Evolutionary conservation across 2,888 invertebrate species (phyloP).

Genomic region (Cetonia aurata): DNA sequence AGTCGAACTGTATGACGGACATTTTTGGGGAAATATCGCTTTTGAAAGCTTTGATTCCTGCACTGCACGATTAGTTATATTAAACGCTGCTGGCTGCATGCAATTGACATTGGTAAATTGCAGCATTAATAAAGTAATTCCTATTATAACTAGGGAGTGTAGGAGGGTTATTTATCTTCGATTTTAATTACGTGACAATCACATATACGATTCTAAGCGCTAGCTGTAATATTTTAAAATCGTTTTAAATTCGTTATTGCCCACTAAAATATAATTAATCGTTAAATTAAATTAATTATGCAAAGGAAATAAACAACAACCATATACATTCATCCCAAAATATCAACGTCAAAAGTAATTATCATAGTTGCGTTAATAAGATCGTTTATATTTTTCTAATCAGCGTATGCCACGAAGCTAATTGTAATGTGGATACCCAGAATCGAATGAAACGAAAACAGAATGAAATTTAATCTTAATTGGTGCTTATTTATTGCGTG

Average conservation of each 20-base stretch:
- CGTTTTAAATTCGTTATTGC: no score
- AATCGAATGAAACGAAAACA: background rate
- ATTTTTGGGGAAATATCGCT: no score
- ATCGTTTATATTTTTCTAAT: background rate
- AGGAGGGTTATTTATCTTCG: no score
- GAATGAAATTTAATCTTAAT: conserved; percentile 1
- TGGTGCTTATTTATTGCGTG: background rate
- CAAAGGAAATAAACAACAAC: no score
- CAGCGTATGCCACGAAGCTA: background rate
- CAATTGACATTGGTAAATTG: conserved; percentile 42
- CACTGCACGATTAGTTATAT: no score
- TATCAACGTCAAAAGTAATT: conserved; percentile 4
- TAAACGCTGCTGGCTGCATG: background rate
- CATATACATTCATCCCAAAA: background rate
- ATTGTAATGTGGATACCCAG: background rate
- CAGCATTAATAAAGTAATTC: conserved; percentile 37
- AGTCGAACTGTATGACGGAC: no score
- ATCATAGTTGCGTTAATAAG: background rate
- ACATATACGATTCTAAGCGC: background rate
- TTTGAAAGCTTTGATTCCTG: no score
- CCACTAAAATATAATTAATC: no score
- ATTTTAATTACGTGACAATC: background rate
- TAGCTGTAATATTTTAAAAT: no score
- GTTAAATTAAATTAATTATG: no score
- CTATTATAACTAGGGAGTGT: background rate